These are phyloP conservation scores for Tetraneura akinire DNA, from an alignment of 1,140 invertebrate species.

Conservation along the genomic window DNA sequence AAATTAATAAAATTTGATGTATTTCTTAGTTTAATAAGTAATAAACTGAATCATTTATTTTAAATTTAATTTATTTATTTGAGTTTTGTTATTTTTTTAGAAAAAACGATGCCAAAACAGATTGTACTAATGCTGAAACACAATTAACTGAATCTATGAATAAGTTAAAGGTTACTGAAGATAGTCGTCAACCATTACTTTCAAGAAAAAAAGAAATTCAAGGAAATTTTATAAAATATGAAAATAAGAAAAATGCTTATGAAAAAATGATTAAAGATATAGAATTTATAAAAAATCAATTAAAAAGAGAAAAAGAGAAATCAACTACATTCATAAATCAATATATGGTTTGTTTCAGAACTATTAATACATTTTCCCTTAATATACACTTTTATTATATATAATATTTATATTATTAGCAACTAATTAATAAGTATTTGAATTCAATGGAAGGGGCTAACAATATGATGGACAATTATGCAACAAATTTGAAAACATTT, in stretches of 20 bases:
- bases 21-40: too few relatives aligned
- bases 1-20: too few relatives aligned
- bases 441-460: not conserved
- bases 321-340: not conserved
- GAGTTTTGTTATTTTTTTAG: not conserved
- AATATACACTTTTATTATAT: too few relatives aligned
- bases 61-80: not conserved
- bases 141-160: conserved; percentile 25
- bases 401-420: not conserved
- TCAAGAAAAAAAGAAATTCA: conserved; percentile 31
- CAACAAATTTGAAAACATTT: not conserved
- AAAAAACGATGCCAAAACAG: conserved; percentile 7
- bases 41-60: not conserved
- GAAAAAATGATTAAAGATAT: conserved; percentile 25
- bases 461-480: not conserved
- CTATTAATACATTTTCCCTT: too few relatives aligned
- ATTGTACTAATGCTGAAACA: conserved; percentile 10
- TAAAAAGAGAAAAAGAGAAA: conserved; percentile 16
- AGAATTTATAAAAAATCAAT: not conserved
- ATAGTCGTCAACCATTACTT: conserved; percentile 5
- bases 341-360: not conserved
- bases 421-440: conserved; percentile 9
- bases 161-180: not conserved
- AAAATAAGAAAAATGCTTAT: conserved; percentile 17
- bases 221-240: conserved; percentile 13